Evolutionary conservation across 2,797 vertebrate genomes (phyloP), one percentile per base, ranked within the genome.

Genomic region (Gymnoscopelus braueri): DNA sequence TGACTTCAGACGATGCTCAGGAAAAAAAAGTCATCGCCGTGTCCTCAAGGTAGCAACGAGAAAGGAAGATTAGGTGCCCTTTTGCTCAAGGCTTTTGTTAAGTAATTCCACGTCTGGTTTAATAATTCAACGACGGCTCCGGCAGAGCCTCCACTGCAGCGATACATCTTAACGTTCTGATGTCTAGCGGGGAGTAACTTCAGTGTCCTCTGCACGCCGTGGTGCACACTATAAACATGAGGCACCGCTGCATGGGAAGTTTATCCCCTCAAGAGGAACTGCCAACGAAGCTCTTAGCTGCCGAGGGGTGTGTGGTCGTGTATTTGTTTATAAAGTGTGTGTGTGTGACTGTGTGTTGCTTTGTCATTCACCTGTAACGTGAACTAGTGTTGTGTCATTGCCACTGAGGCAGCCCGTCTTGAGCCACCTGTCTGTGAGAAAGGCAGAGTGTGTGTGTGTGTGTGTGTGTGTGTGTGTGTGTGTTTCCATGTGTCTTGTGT

Each of bases 71-170:
- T 84, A 90, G 84, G 79, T 80, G 63, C 82, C 84, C 84, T 60
- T 78, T 87, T 84, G 12, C 50, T 81, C 82, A 79, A 87, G 84
- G 85, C 78, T 84, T 90, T 89, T 87, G 78, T 88, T 85, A 86
- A 91, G 87, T 88, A 87, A 90, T 89, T 87, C 86, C 79, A 85
- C 82, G 81, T 89, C 80, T 82, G 74, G 73, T 86, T 92, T 83
- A 92, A 91, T 93, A 91, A 92, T 92, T 92, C 82, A 72, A 72
- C 65, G 78, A 44, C 67, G 0, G 79, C 86, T 84, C 74, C 50
- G 79, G 65, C 79, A 69, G 59, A 78, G 51, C 63, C 67, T 74
- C 39, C 64, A 63, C 77, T 80, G 80, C 73, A 83, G 76, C 66
- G 10, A 77, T 87, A 52, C 80, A 83, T 76, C 65, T 77, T 53